Evolutionary conservation across 2,797 vertebrate genomes (phyloP).

Genomic region (Typhlichthys subterraneus): DNA sequence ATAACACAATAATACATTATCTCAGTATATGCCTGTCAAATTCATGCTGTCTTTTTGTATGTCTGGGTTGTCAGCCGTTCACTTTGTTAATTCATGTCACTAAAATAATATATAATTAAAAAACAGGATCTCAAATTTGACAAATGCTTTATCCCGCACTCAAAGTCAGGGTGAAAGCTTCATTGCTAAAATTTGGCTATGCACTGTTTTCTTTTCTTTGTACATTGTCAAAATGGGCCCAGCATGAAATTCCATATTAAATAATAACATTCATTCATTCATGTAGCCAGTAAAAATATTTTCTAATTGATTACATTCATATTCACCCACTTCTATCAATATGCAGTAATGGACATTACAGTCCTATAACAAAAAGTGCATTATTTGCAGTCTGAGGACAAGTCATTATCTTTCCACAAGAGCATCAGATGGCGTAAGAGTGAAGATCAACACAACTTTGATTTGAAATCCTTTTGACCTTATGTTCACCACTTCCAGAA

Average conservation of each 20-base stretch:
- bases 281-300: not conserved
- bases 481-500: constrained; percentile 1
- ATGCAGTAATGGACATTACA: not conserved
- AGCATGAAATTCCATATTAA: not conserved
- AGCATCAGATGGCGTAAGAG: not conserved
- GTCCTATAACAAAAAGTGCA: too few relatives aligned
- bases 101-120: too few relatives aligned
- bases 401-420: not conserved
- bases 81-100: too few relatives aligned
- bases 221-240: not conserved
- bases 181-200: not conserved
- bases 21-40: too few relatives aligned
- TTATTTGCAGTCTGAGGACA: not conserved
- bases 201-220: not conserved
- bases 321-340: not conserved
- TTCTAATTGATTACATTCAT: too few relatives aligned
- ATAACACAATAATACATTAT: too few relatives aligned
- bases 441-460: constrained; percentile 7
- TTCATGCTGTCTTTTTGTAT: too few relatives aligned
- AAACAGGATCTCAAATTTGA: too few relatives aligned
- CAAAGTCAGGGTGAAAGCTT: not conserved
- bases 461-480: constrained; percentile 12
- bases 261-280: not conserved
- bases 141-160: too few relatives aligned
- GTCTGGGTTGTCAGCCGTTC: too few relatives aligned